These are phyloP conservation scores for Oenanthe melanoleuca DNA, from an alignment of 2,113 vertebrate species.

Conservation along the genomic window DNA sequence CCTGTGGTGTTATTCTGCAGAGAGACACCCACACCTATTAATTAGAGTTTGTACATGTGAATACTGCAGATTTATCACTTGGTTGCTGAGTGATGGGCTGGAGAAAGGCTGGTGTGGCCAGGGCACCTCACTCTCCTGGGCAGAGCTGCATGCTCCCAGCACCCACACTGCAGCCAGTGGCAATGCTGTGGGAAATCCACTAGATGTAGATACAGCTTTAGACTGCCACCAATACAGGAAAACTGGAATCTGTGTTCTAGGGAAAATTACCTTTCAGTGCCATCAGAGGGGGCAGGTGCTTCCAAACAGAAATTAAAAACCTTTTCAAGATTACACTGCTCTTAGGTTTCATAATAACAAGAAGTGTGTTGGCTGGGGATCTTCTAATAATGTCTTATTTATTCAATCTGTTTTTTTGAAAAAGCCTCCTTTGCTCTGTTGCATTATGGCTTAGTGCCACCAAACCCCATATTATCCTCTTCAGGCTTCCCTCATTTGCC, in stretches of 20 bases:
- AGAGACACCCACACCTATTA: accelerated
- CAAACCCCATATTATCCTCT: neutral
- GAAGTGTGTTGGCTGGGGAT: neutral
- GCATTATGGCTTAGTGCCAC: neutral
- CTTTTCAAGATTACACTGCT: neutral
- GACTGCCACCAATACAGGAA: neutral
- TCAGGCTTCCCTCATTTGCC: neutral
- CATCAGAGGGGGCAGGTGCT: slow-evolving; percentile 29
- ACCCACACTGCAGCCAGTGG: neutral
- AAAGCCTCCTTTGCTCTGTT: neutral
- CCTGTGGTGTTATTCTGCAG: neutral
- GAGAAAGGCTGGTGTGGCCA: neutral
- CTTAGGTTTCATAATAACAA: neutral
- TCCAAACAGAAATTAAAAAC: neutral
- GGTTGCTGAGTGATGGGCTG: accelerated
- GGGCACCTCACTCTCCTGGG: neutral
- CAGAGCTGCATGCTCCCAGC: neutral
- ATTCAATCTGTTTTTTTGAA: neutral
- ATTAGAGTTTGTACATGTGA: accelerated
- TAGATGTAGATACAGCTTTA: slow-evolving; percentile 61
- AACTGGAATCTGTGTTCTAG: neutral
- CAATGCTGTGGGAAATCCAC: slow-evolving; percentile 32
- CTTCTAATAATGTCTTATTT: neutral
- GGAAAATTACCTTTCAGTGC: slow-evolving; percentile 1
- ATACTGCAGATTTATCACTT: neutral